phyloP scores from a whole-genome alignment of 2,797 vertebrate species.

The Furcifer pardalis region DNA sequence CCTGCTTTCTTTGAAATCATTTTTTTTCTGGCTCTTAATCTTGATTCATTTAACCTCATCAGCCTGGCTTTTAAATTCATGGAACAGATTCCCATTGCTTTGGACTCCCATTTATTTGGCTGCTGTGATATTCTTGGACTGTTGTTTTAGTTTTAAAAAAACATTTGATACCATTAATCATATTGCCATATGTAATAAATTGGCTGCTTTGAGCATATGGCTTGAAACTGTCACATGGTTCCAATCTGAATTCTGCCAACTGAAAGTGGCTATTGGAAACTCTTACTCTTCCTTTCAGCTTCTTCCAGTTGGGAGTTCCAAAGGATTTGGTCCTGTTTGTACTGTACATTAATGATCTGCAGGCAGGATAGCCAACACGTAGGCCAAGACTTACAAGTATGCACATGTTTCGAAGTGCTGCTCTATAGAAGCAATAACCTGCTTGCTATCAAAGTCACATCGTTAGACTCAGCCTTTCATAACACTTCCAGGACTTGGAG shows the following conservation, averaged over 20 bases:
- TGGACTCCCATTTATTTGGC: conserved; percentile 72
- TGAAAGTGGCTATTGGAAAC: conserved; percentile 76
- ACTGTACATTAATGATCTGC: conserved; percentile 60
- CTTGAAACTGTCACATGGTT: conserved; percentile 80
- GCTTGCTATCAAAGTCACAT: conserved; percentile 65
- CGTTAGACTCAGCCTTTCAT: conserved; percentile 51
- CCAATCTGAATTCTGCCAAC: conserved; percentile 77
- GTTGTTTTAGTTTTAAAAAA: conserved; percentile 60
- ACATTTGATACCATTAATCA: conserved; percentile 81
- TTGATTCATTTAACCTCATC: conserved; percentile 77
- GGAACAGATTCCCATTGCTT: conserved; percentile 73
- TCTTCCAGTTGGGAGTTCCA: not conserved
- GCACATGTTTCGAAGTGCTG: conserved; percentile 53
- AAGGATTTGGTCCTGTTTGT: conserved; percentile 34
- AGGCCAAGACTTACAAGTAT: conserved; percentile 49
- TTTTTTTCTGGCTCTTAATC: conserved; percentile 65
- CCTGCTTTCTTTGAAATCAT: conserved; percentile 72
- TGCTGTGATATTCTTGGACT: conserved; percentile 58
- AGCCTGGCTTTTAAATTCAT: conserved; percentile 74
- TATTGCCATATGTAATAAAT: conserved; percentile 81
- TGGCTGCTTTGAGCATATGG: conserved; percentile 75
- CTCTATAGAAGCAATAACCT: conserved; percentile 52
- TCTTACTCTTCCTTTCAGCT: conserved; percentile 69
- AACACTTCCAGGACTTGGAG: conserved; percentile 57
- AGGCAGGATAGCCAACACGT: conserved; percentile 44